Percentiles rank a stretch among this genome's conserved stretches.
Evolutionary conservation across 2,888 invertebrate species (phyloP).

Genomic region (Pantelozetes paolii): DNA sequence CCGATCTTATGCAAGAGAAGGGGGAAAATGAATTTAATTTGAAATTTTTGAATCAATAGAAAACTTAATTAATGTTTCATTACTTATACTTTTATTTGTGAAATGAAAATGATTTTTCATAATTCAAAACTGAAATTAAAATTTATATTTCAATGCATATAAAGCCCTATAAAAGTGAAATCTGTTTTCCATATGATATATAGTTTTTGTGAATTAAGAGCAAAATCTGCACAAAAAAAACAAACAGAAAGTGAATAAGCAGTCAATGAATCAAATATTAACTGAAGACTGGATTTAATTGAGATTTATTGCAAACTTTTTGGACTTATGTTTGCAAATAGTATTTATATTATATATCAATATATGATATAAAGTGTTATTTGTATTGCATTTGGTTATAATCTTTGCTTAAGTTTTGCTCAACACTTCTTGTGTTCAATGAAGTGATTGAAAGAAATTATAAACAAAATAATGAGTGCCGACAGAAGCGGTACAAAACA

Average conservation of each 20-base stretch:
- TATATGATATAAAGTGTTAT: too few species aligned
- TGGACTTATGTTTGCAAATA: constrained; percentile 30
- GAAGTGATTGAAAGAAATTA: not conserved
- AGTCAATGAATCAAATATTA: constrained; percentile 18
- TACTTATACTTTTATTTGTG: constrained; percentile 28
- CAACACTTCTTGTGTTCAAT: not conserved
- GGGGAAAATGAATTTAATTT: constrained; percentile 34
- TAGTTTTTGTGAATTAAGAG: not conserved
- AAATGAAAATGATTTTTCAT: constrained; percentile 24
- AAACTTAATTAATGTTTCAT: constrained; percentile 25
- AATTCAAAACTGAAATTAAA: constrained; percentile 27
- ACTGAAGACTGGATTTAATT: constrained; percentile 20
- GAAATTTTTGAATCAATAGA: constrained; percentile 26
- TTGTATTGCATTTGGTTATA: constrained; percentile 7
- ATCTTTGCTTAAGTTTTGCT: constrained; percentile 2
- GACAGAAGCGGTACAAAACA: constrained; percentile 12
- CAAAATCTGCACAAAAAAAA: constrained; percentile 8
- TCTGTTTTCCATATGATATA: not conserved
- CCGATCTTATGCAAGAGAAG: not conserved
- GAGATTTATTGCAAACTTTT: constrained; percentile 32
- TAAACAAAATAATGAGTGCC: constrained; percentile 9
- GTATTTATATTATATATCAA: too few species aligned
- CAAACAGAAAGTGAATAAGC: not conserved
- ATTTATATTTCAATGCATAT: not conserved
- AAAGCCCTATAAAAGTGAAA: constrained; percentile 3